Conservation (phyloP, 2,113 vertebrate species). For the Lampris incognitus region DNA sequence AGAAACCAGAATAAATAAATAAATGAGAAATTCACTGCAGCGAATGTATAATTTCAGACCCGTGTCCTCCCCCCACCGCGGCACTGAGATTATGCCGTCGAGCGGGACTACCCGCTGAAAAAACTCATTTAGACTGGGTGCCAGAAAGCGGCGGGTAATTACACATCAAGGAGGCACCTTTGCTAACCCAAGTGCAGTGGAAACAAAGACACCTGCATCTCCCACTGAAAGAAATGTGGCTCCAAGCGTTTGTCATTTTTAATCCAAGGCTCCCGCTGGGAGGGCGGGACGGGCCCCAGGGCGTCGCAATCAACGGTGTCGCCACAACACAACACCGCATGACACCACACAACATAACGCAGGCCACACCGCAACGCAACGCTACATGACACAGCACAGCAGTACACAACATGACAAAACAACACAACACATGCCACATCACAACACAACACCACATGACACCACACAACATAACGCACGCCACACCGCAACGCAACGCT, state of each 20-base stretch:
- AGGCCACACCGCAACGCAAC: too few relatives aligned
- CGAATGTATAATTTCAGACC: constrained; percentile 60
- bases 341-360: too few relatives aligned
- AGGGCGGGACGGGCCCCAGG: constrained; percentile 22
- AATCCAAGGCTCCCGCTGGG: constrained; percentile 51
- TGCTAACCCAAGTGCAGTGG: constrained; percentile 42
- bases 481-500: too few relatives aligned
- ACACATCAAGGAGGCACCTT: constrained; percentile 60
- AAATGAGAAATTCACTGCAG: constrained; percentile 24
- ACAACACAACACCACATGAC: too few relatives aligned
- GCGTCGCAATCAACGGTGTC: constrained; percentile 3
- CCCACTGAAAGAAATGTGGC: constrained; percentile 61
- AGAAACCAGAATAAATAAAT: too few relatives aligned
- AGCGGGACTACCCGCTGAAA: constrained; percentile 1
- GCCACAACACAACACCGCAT: constrained; percentile 17
- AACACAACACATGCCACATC: too few relatives aligned
- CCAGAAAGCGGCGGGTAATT: constrained; percentile 67
- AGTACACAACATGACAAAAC: too few relatives aligned
- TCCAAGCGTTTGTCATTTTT: constrained; percentile 65
- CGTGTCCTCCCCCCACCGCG: constrained; percentile 41
- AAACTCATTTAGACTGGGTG: constrained; percentile 61
- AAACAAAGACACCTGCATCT: constrained; percentile 74
- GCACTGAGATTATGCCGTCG: constrained; percentile 30
- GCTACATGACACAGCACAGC: too few relatives aligned
- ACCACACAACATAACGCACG: too few relatives aligned